These are phyloP conservation scores for Ormyrus rosae DNA, from an alignment of 2,888 invertebrate species.

Conservation along the genomic window DNA sequence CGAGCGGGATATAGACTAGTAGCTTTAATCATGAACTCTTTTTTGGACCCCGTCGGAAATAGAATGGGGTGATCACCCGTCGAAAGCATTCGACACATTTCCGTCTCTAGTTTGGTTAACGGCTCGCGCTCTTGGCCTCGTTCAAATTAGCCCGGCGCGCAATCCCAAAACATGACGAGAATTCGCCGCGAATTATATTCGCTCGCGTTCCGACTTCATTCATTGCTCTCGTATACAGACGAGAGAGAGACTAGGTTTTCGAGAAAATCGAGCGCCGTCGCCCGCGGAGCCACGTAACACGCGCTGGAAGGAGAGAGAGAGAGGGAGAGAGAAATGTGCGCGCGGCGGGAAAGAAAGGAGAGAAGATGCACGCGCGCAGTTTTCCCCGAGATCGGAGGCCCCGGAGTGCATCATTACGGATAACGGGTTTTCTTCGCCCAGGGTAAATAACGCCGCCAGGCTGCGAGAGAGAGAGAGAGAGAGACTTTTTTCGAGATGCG, in stretches of 20 bases:
- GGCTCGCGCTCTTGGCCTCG: too few relatives aligned
- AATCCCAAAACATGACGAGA: too few relatives aligned
- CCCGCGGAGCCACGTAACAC: too few relatives aligned
- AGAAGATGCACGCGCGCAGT: background rate
- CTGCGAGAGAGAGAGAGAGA: background rate
- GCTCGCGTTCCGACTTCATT: too few relatives aligned
- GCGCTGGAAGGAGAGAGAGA: background rate
- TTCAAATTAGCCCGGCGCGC: too few relatives aligned
- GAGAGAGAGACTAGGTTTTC: too few relatives aligned
- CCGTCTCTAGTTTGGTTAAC: too few relatives aligned
- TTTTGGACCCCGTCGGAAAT: background rate
- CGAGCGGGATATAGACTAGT: background rate
- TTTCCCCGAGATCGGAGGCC: constrained; percentile 4
- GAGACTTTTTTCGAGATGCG: constrained; percentile 6
- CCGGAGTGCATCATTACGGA: constrained; percentile 58
- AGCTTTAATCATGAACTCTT: constrained; percentile 13
- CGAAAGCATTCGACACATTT: too few relatives aligned
- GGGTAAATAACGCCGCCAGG: constrained; percentile 55
- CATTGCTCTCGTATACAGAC: too few relatives aligned
- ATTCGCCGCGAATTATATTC: too few relatives aligned
- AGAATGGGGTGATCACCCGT: too few relatives aligned
- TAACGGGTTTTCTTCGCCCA: constrained; percentile 56
- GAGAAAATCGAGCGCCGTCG: too few relatives aligned
- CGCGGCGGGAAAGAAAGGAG: background rate
- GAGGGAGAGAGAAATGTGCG: constrained; percentile 7